Conservation (phyloP, 1,140 invertebrate genomes). For the Bombus polaris region DNA sequence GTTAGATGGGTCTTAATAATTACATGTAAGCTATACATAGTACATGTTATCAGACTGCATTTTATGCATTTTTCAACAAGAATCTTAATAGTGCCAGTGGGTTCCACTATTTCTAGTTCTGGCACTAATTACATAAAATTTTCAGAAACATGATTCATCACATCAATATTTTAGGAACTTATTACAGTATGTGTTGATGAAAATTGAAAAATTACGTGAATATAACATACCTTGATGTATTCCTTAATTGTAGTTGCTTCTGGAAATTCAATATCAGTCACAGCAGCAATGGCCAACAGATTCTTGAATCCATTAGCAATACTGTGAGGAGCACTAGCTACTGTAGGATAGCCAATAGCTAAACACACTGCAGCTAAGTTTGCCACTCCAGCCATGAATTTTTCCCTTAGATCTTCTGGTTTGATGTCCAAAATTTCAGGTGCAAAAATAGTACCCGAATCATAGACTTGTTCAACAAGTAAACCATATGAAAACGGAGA, state of each 20-base stretch:
- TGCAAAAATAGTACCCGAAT: constrained; percentile 98
- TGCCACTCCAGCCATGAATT: constrained; percentile 95
- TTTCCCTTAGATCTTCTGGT: constrained; percentile 95
- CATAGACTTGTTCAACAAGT: constrained; percentile 97
- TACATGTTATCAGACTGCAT: constrained; percentile 62
- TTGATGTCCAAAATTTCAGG: constrained; percentile 99
- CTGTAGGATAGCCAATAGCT: constrained; percentile 96
- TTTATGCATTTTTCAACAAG: constrained; percentile 58
- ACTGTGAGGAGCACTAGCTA: constrained; percentile 98
- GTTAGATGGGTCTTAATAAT: constrained; percentile 11
- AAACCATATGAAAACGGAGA: constrained; percentile 99
- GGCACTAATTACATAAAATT: constrained; percentile 58
- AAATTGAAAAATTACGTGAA: background rate
- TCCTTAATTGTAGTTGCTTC: constrained; percentile 97
- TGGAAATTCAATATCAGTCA: constrained; percentile 97
- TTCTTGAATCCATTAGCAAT: constrained; percentile 99
- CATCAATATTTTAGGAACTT: background rate
- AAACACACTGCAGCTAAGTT: constrained; percentile 98
- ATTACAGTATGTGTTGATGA: background rate
- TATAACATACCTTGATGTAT: constrained; percentile 88
- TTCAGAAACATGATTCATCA: constrained; percentile 69
- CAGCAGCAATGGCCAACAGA: constrained; percentile 97
- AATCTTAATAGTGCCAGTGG: constrained; percentile 68
- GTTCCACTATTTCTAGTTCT: constrained; percentile 82
- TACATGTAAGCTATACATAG: background rate